Conservation (phyloP, 2,113 vertebrate species). For the Aleadryas rufinucha region DNA sequence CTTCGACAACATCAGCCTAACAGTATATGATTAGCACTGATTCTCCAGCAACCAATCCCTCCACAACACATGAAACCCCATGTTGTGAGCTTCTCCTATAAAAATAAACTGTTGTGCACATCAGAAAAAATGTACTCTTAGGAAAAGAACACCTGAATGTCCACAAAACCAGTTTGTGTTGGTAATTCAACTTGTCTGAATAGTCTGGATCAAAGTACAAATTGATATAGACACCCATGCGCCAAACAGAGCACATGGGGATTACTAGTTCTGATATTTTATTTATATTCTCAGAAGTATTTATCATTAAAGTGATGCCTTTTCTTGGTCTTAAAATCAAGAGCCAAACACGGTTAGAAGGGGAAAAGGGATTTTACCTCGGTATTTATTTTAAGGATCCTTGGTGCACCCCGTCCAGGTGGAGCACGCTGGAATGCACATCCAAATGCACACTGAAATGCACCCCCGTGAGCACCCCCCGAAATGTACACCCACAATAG, state of each 20-base stretch:
- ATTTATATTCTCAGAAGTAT: background rate
- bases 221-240: background rate
- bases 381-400: too few relatives aligned
- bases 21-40: background rate
- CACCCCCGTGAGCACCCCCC: too few relatives aligned
- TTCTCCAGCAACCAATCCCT: background rate
- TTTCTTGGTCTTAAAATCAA: too few relatives aligned
- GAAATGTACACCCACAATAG: too few relatives aligned
- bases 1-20: background rate
- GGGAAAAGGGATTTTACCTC: too few relatives aligned
- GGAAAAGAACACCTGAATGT: background rate
- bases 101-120: background rate
- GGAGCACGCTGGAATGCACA: too few relatives aligned
- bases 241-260: background rate
- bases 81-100: background rate
- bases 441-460: too few relatives aligned
- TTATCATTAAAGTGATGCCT: background rate
- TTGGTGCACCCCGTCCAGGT: too few relatives aligned
- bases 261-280: background rate
- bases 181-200: background rate
- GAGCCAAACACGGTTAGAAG: too few relatives aligned
- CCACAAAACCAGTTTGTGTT: background rate
- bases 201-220: background rate
- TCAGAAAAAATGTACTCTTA: background rate
- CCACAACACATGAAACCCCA: background rate